phyloP scores from a whole-genome alignment of 1,140 invertebrate genomes.

The Drosophila littoralis region DNA sequence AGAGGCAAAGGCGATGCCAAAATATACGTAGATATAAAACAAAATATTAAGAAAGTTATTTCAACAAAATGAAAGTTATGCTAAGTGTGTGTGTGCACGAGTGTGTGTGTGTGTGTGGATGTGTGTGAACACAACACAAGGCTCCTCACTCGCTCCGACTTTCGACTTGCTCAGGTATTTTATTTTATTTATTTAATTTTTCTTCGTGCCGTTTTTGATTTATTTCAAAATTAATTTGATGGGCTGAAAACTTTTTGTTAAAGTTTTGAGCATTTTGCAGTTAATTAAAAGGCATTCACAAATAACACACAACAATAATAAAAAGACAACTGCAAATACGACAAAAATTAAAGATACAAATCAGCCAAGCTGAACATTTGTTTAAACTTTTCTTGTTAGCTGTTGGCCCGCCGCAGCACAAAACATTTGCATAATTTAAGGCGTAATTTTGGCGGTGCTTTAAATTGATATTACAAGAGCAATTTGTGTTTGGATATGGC shows the following conservation, averaged over 20 bases:
- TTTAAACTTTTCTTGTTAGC: constrained; percentile 8
- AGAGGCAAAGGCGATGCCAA: constrained; percentile 26
- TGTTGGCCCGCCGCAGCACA: constrained; percentile 26
- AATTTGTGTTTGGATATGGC: constrained; percentile 54
- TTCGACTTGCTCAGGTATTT: constrained; percentile 39
- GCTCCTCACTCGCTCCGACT: constrained; percentile 8
- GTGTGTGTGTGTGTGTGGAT: neutral
- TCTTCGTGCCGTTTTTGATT: constrained; percentile 35
- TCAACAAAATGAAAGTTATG: constrained; percentile 66
- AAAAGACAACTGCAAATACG: constrained; percentile 1
- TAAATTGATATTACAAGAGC: constrained; percentile 75
- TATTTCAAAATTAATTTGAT: constrained; percentile 47
- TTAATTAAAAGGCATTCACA: constrained; percentile 25
- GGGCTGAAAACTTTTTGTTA: constrained; percentile 26
- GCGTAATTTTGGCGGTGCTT: constrained; percentile 64
- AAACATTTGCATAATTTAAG: constrained; percentile 71
- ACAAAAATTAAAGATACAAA: constrained; percentile 28
- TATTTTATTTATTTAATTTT: constrained; percentile 27
- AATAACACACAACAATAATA: constrained; percentile 8
- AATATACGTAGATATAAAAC: constrained; percentile 44
- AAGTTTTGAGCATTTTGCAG: constrained; percentile 14
- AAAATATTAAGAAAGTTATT: constrained; percentile 79
- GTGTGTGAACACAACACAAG: constrained; percentile 34
- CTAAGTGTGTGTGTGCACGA: neutral
- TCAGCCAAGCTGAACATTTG: neutral